phyloP scores from a whole-genome alignment of 2,888 invertebrate genomes.

The Drosophila helvetica region DNA sequence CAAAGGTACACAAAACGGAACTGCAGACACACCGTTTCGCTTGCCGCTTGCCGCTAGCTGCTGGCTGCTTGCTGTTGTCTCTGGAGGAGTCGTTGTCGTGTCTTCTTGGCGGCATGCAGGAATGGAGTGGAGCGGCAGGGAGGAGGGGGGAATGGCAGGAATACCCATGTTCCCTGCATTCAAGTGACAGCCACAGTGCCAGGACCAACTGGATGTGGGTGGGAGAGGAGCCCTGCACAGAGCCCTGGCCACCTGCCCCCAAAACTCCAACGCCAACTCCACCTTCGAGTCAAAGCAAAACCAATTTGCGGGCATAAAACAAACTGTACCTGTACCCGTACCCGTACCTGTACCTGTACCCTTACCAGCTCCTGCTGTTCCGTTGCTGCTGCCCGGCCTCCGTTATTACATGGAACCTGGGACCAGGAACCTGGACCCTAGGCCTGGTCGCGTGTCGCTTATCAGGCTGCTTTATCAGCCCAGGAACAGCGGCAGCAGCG shows the following conservation, averaged over 20 bases:
- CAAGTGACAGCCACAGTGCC: constrained; percentile 61
- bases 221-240: not conserved
- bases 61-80: constrained; percentile 28
- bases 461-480: constrained; percentile 67
- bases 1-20: constrained; percentile 76
- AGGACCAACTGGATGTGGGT: constrained; percentile 7
- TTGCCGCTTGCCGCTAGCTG: constrained; percentile 20
- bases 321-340: constrained; percentile 58
- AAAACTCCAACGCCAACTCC: not conserved
- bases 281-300: constrained; percentile 47
- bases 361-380: constrained; percentile 20
- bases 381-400: constrained; percentile 14
- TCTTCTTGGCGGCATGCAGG: constrained; percentile 57
- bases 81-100: constrained; percentile 53
- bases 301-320: constrained; percentile 78
- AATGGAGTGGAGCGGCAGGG: constrained; percentile 2
- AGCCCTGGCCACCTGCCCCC: constrained; percentile 25
- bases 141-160: not conserved
- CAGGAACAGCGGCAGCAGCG: constrained; percentile 24
- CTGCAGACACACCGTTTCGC: constrained; percentile 63
- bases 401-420: constrained; percentile 36
- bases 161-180: constrained; percentile 53
- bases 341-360: constrained; percentile 25
- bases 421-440: constrained; percentile 6
- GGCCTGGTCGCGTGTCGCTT: constrained; percentile 76